Percentiles rank a stretch among this genome's conserved stretches.
phyloP scores from a whole-genome alignment of 2,113 vertebrate genomes.

The Cervus canadensis region DNA sequence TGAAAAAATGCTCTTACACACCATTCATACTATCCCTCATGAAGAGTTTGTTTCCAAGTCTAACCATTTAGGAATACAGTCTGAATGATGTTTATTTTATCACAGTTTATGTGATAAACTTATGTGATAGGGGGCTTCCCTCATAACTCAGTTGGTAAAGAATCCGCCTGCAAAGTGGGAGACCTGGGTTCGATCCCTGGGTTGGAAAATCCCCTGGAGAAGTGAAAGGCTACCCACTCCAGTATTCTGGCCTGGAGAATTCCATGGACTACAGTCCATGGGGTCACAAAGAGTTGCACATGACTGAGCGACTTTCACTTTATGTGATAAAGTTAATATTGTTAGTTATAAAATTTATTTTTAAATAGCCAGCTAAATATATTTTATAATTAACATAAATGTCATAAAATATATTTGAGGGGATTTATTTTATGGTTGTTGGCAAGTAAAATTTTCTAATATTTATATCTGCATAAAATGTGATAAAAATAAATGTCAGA shows the following conservation, averaged over 20 bases:
- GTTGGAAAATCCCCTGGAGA: background rate
- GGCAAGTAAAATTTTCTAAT: background rate
- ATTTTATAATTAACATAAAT: background rate
- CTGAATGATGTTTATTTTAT: background rate
- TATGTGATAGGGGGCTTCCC: background rate
- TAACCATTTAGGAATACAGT: background rate
- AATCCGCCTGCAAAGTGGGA: background rate
- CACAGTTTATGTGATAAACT: background rate
- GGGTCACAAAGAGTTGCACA: background rate
- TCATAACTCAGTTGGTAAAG: background rate
- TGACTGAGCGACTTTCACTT: fast-evolving
- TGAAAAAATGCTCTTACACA: background rate
- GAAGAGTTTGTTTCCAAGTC: background rate
- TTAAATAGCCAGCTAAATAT: background rate
- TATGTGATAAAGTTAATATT: background rate
- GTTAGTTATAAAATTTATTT: background rate
- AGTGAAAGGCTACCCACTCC: background rate
- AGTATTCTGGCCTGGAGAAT: background rate
- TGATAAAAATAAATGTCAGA: background rate
- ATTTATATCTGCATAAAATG: background rate
- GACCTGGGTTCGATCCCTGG: background rate
- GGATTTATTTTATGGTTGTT: background rate
- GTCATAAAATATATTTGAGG: background rate
- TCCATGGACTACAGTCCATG: background rate
- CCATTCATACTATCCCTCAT: fast-evolving